Evolutionary conservation across 2,113 vertebrate genomes (phyloP), one percentile per base, ranked within the genome.

Genomic region (Cryptomyrus ogoouensis): DNA sequence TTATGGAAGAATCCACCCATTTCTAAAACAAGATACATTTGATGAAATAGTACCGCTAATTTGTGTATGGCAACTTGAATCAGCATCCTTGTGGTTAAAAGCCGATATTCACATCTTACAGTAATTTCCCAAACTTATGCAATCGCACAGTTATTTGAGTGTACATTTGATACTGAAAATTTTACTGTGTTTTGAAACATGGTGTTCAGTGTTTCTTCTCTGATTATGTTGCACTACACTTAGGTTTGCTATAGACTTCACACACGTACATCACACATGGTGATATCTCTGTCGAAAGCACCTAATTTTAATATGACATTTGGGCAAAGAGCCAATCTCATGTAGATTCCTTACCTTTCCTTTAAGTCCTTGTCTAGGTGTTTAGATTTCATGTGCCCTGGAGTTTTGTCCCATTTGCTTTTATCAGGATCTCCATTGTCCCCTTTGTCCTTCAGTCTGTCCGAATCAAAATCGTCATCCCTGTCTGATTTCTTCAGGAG

Each of bases 401-500:
- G 89, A 2, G 94, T 53, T 93, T 96, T 96, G 89, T 97, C 97
- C 97, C 96, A 96, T 91, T 96, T 97, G 85, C 90, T 95, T 58
- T 96, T 96, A 85, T 98, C 97, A 6, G 15, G 58, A 49, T 97
- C 97, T 52, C 92, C 94, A 31, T 96, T 94, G 91, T 99, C 97
- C 87, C 93, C 95, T 96, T 97, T 97, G 88, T 97, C 97, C 93
- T 97, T 98, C 21, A 96, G 93, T 56, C 96, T 96, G 92, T 98
- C 98, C 87, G 94, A 94, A 89, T 94, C 92, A 88, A 94, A 91
- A 8, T 99, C 98, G 74, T 99, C 98, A 88, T 97, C 98, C 90
- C 97, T 96, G 93, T 98, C 98, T 88, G 96, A 97, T 91, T 99
- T 99, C 94, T 98, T 99, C 93, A 99, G 96, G 92, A 99, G 97